phyloP scores from a whole-genome alignment of 2,888 invertebrate species.

The Adelognathus sp. region DNA sequence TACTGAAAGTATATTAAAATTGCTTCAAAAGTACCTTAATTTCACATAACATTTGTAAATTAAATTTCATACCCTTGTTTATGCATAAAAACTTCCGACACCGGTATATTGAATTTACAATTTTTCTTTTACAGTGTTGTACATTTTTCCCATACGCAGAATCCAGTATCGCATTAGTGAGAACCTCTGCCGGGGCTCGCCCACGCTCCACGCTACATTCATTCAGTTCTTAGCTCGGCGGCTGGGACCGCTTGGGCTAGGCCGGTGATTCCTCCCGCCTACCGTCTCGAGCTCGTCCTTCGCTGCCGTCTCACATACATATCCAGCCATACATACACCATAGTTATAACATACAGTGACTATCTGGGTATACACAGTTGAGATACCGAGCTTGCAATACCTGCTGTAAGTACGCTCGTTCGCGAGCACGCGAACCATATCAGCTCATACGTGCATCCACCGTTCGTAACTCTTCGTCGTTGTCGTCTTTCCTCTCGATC shows the following conservation, averaged over 20 bases:
- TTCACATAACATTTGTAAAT: too few relatives aligned
- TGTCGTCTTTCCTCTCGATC: conserved; percentile 4
- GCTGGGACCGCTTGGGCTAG: conserved; percentile 57
- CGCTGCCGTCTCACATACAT: conserved; percentile 41
- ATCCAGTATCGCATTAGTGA: conserved; percentile 61
- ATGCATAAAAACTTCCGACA: too few relatives aligned
- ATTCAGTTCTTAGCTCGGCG: conserved; percentile 72
- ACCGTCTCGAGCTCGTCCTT: conserved; percentile 50
- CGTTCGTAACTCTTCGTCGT: conserved; percentile 24
- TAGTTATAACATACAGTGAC: neutral
- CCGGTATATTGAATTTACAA: neutral
- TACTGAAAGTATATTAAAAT: too few relatives aligned
- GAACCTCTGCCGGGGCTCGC: conserved; percentile 71
- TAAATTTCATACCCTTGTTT: too few relatives aligned
- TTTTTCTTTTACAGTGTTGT: neutral
- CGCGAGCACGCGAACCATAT: conserved; percentile 31
- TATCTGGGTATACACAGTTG: neutral
- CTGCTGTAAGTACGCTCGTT: conserved; percentile 14
- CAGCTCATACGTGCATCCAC: conserved; percentile 24
- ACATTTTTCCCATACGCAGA: conserved; percentile 1
- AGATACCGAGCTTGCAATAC: conserved; percentile 30
- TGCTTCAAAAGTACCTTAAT: too few relatives aligned
- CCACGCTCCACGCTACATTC: conserved; percentile 75
- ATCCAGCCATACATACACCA: neutral
- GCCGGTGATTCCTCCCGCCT: conserved; percentile 46